Conservation (phyloP, 2,888 invertebrate species). For the Watsonalla binaria region DNA sequence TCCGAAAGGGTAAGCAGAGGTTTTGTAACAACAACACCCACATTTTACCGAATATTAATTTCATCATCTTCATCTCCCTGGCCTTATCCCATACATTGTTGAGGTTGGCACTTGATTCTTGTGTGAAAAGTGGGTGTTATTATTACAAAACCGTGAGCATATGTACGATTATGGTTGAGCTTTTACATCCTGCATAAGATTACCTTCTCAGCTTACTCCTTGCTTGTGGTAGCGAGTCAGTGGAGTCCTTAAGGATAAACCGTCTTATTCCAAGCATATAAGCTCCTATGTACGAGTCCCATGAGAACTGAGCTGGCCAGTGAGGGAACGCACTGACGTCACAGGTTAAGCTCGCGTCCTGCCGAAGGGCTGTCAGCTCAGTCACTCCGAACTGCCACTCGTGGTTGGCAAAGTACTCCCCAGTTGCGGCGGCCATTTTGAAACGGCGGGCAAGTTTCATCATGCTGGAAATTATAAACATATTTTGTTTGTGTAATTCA, state of each 20-base stretch:
- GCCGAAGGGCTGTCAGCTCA: slow-evolving; percentile 79
- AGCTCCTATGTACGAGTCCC: slow-evolving; percentile 88
- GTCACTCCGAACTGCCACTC: slow-evolving; percentile 88
- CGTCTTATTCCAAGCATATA: slow-evolving; percentile 91
- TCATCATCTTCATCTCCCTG: too few species aligned
- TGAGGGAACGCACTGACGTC: slow-evolving; percentile 82
- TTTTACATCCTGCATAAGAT: slow-evolving; percentile 2
- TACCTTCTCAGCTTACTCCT: slow-evolving; percentile 83
- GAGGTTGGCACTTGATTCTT: too few species aligned
- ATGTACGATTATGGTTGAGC: too few species aligned
- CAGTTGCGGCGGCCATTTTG: slow-evolving; percentile 85
- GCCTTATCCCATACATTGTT: too few species aligned
- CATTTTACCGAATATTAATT: too few species aligned
- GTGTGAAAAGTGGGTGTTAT: too few species aligned
- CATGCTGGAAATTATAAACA: slow-evolving; percentile 84
- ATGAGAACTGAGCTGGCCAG: slow-evolving; percentile 80
- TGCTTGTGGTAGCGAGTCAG: slow-evolving; percentile 81
- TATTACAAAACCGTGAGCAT: too few species aligned
- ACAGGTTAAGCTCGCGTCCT: slow-evolving; percentile 67
- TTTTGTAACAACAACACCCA: too few species aligned
- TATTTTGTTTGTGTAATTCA: too few species aligned
- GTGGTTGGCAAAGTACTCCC: slow-evolving; percentile 90
- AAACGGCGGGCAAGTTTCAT: slow-evolving; percentile 90
- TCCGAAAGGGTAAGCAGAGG: too few species aligned
- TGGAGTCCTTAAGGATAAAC: slow-evolving; percentile 88